A percentile compares a stretch with the other conserved stretches of the same genome.
phyloP scores from a whole-genome alignment of 2,797 vertebrate species.

The Platalea minor region DNA sequence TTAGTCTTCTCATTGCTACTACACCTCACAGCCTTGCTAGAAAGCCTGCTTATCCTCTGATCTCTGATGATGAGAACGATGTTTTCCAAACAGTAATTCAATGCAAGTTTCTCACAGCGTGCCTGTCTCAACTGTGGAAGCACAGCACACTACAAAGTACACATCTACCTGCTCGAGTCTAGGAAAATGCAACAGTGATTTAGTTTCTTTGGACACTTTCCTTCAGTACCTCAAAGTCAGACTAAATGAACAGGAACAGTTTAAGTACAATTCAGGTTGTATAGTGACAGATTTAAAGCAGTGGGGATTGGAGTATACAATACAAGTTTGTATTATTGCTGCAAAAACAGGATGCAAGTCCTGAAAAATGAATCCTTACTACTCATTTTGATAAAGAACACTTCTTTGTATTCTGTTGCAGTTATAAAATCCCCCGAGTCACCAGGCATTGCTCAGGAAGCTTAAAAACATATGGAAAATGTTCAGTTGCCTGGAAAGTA shows the following conservation, averaged over 20 bases:
- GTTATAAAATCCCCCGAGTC: neutral
- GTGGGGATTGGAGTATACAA: neutral
- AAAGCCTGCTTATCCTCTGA: neutral
- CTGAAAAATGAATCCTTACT: neutral
- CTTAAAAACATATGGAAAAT: neutral
- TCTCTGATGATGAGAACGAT: rapidly evolving
- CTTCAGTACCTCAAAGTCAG: neutral
- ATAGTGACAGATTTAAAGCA: neutral
- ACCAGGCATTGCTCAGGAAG: neutral
- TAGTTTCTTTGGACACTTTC: neutral
- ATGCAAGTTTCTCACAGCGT: neutral
- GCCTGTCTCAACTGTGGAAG: neutral
- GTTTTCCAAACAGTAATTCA: neutral
- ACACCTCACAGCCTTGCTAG: neutral
- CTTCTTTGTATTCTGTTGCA: neutral
- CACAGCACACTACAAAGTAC: neutral
- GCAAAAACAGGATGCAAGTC: neutral
- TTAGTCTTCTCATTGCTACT: neutral
- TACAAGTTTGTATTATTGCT: neutral
- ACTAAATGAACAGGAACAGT: neutral
- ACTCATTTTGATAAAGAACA: neutral
- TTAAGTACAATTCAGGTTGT: neutral
- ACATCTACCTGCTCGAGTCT: too few species aligned
- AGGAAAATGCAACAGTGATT: neutral
- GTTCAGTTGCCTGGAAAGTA: neutral